phyloP scores from a whole-genome alignment of 1,140 invertebrate species.

The Araneus ventricosus region DNA sequence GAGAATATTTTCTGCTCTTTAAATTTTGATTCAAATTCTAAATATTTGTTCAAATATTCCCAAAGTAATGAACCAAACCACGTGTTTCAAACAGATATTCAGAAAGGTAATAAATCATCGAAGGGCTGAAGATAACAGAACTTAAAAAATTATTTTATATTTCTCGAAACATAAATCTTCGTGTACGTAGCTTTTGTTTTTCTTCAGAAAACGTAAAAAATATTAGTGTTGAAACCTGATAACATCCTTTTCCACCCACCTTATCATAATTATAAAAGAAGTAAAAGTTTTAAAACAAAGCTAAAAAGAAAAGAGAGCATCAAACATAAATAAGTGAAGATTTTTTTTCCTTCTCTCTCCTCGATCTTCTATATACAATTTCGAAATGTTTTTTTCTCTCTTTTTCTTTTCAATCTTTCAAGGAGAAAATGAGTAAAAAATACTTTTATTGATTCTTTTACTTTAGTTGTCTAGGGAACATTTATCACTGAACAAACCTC shows the following conservation, averaged over 20 bases:
- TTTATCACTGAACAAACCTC: constrained; percentile 46
- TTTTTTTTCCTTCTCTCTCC: background rate
- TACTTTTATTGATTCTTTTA: constrained; percentile 48
- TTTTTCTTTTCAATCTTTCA: constrained; percentile 14
- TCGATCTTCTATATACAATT: background rate
- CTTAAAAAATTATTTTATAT: constrained; percentile 7
- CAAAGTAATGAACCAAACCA: background rate
- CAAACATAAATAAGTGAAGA: background rate
- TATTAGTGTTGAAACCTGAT: constrained; percentile 30
- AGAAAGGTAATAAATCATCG: background rate
- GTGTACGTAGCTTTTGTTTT: constrained; percentile 1
- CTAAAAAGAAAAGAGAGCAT: constrained; percentile 7
- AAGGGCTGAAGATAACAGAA: background rate
- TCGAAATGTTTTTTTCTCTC: background rate
- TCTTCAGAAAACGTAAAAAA: background rate
- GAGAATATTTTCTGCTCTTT: no score
- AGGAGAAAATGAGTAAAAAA: constrained; percentile 41
- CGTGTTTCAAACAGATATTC: background rate
- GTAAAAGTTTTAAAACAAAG: constrained; percentile 13
- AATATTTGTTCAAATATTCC: background rate
- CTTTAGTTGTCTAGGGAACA: constrained; percentile 31
- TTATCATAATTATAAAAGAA: constrained; percentile 32
- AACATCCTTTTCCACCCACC: background rate
- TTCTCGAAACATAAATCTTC: constrained; percentile 17
- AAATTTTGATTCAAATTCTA: background rate